Conservation (phyloP, 2,888 invertebrate genomes). For the Malthinus seriepunctatus region DNA sequence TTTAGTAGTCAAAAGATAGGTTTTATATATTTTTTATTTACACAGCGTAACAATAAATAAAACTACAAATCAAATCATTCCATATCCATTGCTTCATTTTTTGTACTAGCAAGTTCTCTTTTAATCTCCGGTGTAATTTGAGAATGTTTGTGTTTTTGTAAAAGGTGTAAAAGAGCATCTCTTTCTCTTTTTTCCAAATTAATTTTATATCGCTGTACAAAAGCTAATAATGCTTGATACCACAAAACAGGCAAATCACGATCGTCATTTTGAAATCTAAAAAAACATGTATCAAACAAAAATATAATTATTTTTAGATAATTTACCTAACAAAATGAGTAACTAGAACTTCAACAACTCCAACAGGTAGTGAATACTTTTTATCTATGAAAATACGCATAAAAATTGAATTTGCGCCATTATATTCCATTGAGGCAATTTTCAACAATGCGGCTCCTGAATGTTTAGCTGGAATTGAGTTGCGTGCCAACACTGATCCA, state of each 20-base stretch:
- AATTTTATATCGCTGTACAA: slow-evolving; percentile 93
- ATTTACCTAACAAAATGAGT: slow-evolving; percentile 88
- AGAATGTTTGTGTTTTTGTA: slow-evolving; percentile 73
- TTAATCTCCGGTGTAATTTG: slow-evolving; percentile 83
- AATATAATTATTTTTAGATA: neutral
- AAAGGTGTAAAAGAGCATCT: slow-evolving; percentile 78
- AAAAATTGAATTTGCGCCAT: slow-evolving; percentile 94
- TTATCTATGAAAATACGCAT: slow-evolving; percentile 93
- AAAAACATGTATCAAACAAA: slow-evolving; percentile 24
- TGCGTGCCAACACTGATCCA: slow-evolving; percentile 87
- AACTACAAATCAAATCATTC: neutral
- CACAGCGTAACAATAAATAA: neutral
- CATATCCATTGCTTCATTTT: neutral
- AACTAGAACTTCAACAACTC: slow-evolving; percentile 92
- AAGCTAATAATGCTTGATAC: slow-evolving; percentile 94
- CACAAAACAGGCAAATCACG: slow-evolving; percentile 92
- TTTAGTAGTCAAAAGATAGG: no score
- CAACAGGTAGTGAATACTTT: slow-evolving; percentile 95
- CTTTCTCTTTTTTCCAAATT: slow-evolving; percentile 93
- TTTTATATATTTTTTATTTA: no score
- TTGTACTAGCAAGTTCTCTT: slow-evolving; percentile 65
- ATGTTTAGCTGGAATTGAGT: slow-evolving; percentile 92
- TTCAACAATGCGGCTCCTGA: slow-evolving; percentile 93
- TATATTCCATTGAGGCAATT: slow-evolving; percentile 97
- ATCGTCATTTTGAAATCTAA: slow-evolving; percentile 80